A percentile compares a stretch with the other conserved stretches of the same genome.
Conservation (phyloP, 2,113 vertebrate species). For the Sitta europaea region DNA sequence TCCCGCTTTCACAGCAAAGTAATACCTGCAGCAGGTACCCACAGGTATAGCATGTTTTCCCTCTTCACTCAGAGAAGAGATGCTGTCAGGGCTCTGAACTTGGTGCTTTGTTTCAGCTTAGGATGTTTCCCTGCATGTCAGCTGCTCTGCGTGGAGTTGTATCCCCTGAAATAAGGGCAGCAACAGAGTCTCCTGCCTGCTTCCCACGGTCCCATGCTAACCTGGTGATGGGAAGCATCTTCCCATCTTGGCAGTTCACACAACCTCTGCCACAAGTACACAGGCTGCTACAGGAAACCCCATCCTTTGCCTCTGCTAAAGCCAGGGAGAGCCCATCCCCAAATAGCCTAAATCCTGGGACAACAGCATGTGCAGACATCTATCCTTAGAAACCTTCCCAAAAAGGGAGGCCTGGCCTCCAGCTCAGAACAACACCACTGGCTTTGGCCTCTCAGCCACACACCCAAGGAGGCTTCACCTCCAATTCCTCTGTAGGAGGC, state of each 20-base stretch:
- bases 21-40: not conserved
- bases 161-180: not conserved
- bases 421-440: not conserved
- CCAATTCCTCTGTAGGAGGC: not conserved
- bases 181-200: not conserved
- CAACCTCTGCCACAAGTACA: not conserved
- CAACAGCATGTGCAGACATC: not conserved
- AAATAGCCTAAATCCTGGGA: not conserved
- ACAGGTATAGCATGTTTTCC: not conserved
- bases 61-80: not conserved
- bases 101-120: not conserved
- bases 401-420: not conserved
- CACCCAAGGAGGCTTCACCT: not conserved
- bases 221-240: not conserved
- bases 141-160: not conserved
- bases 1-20: not conserved
- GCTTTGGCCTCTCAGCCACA: not conserved
- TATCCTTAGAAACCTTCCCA: not conserved
- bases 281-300: not conserved
- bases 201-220: not conserved
- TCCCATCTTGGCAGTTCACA: not conserved
- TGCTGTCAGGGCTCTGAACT: not conserved
- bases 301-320: not conserved
- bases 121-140: not conserved
- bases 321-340: not conserved